Conservation (phyloP, 1,140 invertebrate species). For the Xylocopa sonorina region DNA sequence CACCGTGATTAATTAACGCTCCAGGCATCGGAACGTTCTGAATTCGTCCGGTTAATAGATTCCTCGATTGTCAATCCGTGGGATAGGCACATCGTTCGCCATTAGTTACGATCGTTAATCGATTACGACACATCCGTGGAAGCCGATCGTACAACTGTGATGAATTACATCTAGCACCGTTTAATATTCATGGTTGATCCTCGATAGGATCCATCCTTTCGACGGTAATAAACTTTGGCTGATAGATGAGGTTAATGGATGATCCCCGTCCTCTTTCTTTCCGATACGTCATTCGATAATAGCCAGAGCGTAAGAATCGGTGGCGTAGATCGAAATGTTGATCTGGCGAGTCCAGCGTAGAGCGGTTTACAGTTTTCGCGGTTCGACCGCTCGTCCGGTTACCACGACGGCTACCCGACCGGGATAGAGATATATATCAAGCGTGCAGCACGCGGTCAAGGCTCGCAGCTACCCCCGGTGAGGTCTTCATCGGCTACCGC, state of each 20-base stretch:
- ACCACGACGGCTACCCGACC: conserved; percentile 4
- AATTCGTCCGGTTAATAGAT: conserved; percentile 28
- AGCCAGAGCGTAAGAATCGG: too few species aligned
- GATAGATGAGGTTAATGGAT: too few species aligned
- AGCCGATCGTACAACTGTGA: neutral
- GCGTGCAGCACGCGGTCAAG: conserved; percentile 50
- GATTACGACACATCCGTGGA: neutral
- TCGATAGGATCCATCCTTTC: neutral
- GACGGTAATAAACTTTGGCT: neutral
- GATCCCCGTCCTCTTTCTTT: neutral
- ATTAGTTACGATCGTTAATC: neutral
- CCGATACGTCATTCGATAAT: too few species aligned
- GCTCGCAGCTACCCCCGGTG: conserved; percentile 59
- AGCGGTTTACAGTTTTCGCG: too few species aligned
- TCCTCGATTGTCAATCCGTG: conserved; percentile 11
- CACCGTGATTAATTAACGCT: conserved; percentile 49
- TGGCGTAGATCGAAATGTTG: too few species aligned
- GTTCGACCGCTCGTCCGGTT: conserved; percentile 44
- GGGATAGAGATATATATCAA: conserved; percentile 52
- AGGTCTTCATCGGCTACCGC: conserved; percentile 67
- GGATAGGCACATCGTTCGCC: neutral
- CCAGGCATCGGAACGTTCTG: conserved; percentile 1
- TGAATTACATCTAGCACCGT: conserved; percentile 5
- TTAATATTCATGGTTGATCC: neutral
- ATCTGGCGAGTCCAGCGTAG: too few species aligned